These are phyloP conservation scores for Tuta absoluta DNA, from an alignment of 2,888 invertebrate species.

Conservation along the genomic window DNA sequence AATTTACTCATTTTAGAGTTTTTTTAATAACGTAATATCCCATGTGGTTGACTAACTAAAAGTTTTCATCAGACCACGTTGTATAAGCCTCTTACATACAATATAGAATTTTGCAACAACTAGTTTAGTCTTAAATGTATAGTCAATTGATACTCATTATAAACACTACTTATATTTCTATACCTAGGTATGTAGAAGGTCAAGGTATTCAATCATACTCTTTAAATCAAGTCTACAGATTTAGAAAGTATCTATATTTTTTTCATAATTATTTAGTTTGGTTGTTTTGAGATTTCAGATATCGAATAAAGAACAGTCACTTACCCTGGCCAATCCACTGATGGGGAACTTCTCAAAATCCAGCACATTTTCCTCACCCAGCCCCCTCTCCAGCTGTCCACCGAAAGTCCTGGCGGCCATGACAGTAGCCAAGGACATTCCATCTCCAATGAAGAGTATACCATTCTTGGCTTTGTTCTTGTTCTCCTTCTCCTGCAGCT, in stretches of 20 bases:
- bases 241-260: not conserved
- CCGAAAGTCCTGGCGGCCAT: conserved; percentile 86
- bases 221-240: not conserved
- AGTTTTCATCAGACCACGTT: not conserved
- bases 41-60: not conserved
- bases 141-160: too few relatives aligned
- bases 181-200: too few relatives aligned
- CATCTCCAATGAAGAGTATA: conserved; percentile 86
- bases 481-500: conserved; percentile 48
- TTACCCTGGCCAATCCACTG: conserved; percentile 84
- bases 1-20: too few relatives aligned
- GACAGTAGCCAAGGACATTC: conserved; percentile 88
- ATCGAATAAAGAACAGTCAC: not conserved
- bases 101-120: too few relatives aligned
- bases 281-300: not conserved
- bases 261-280: not conserved
- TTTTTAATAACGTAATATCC: too few relatives aligned
- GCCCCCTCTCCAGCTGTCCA: conserved; percentile 79
- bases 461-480: conserved; percentile 83
- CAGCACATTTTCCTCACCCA: conserved; percentile 84
- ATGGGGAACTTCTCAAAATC: conserved; percentile 86
- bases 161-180: too few relatives aligned
- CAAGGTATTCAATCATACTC: too few relatives aligned
- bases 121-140: too few relatives aligned
- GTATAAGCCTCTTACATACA: too few relatives aligned